A percentile compares a stretch with the other conserved stretches of the same genome.
Evolutionary conservation across 2,888 invertebrate genomes (phyloP).

Genomic region (Adelphocoris suturalis): DNA sequence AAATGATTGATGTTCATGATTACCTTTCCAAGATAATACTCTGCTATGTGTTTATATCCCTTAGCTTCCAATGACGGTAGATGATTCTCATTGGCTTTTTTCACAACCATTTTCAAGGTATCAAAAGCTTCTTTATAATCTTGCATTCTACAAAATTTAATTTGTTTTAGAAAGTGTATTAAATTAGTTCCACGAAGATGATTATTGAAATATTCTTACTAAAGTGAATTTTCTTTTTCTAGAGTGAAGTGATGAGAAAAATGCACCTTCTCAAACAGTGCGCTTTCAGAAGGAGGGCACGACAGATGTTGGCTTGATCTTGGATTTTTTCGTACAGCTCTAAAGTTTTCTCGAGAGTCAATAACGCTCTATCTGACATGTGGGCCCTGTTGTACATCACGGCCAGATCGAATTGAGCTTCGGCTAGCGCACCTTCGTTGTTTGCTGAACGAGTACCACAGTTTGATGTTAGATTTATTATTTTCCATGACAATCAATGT

Average conservation of each 20-base stretch:
- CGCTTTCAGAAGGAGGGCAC: constrained; percentile 12
- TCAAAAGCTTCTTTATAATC: constrained; percentile 33
- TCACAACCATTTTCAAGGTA: not conserved
- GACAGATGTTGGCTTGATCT: constrained; percentile 31
- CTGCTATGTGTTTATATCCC: constrained; percentile 58
- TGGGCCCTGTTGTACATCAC: constrained; percentile 61
- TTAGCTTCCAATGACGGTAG: constrained; percentile 33
- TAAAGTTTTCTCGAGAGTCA: constrained; percentile 9
- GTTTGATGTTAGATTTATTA: too few species aligned
- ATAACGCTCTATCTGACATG: constrained; percentile 47
- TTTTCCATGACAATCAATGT: too few species aligned
- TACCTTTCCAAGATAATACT: constrained; percentile 58
- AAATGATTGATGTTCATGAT: too few species aligned
- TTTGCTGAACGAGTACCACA: constrained; percentile 10
- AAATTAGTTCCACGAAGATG: too few species aligned
- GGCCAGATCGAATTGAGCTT: constrained; percentile 59
- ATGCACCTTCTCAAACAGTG: constrained; percentile 60
- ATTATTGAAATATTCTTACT: too few species aligned
- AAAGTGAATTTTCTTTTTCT: too few species aligned
- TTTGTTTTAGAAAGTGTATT: too few species aligned
- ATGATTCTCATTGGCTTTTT: not conserved
- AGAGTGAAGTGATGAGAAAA: too few species aligned
- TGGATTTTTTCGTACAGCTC: not conserved
- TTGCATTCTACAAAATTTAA: constrained; percentile 41
- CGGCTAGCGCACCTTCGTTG: constrained; percentile 34